phyloP scores from a whole-genome alignment of 2,113 vertebrate species.

The Mustela lutreola region DNA sequence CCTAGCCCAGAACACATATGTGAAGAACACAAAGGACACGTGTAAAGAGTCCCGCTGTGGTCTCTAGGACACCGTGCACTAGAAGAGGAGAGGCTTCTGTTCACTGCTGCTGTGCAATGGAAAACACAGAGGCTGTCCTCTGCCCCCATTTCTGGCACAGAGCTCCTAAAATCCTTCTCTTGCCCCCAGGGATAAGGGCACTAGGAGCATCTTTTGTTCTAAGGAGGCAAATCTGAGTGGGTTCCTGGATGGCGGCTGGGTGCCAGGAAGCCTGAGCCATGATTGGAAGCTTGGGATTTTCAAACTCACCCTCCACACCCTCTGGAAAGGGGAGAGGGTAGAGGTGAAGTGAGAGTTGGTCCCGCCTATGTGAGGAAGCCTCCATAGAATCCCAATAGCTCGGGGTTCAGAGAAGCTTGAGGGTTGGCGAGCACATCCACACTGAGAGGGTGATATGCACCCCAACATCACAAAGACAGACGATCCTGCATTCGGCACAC shows the following conservation, averaged over 20 bases:
- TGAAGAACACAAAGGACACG: not conserved
- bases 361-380: not conserved
- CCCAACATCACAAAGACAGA: not conserved
- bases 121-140: not conserved
- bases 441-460: not conserved
- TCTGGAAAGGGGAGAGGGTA: not conserved
- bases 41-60: not conserved
- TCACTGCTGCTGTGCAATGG: not conserved
- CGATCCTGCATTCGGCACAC: accelerated
- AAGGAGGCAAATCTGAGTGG: not conserved
- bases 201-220: not conserved
- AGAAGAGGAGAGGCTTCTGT: not conserved
- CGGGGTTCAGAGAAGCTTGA: not conserved
- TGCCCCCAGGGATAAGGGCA: not conserved
- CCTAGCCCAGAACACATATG: not conserved
- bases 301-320: not conserved
- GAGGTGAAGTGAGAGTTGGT: not conserved
- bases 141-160: not conserved
- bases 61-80: too few relatives aligned
- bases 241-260: not conserved
- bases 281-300: not conserved
- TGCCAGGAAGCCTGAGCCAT: not conserved
- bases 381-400: not conserved
- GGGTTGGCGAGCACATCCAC: not conserved
- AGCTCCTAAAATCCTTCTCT: not conserved